Evolutionary conservation across 1,140 invertebrate species (phyloP), one percentile per base, ranked within the genome.

Genomic region (Proales similis): DNA sequence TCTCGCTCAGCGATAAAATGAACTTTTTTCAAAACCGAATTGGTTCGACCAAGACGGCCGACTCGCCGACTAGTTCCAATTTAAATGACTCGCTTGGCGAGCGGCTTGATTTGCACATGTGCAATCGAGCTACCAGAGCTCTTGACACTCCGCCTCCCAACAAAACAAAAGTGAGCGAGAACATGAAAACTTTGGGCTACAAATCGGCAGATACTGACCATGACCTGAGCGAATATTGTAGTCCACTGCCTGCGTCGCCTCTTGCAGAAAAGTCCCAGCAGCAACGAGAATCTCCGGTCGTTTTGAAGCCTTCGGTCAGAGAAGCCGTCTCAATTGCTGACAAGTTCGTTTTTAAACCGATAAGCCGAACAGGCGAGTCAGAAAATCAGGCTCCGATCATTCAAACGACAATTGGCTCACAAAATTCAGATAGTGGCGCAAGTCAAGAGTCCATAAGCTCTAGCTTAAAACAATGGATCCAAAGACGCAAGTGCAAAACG

Each of bases 1-100:
- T 57, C 32, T 42, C 33, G 12, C 39, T 14, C 12, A 26, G 45
- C 39, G 51, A 57, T 42, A 19, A 42, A 2, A 29, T 42, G 12
- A 57, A 57, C 20, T 30, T 57, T 24, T 57, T 57, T 14, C 36
- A 57, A 36, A 57, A 57, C 30, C 51, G 45, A 6, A 57, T 57
- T 42, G 51, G 51, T 11, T 11, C 32, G 29, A 38, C 38, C 17
- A 53, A 14, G 7, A 14, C 17, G 14, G n/a, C n/a, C n/a, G n/a
- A n/a, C n/a, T 9, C 9, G 9, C 33, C 33, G 14, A 36, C 9
- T 9, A 36, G 14, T 14, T 9, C 33, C 9, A 36, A 9, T 36
- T 36, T 36, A 2, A 19, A 57, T 27, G 32, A 22, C 45, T 42
- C 51, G 20, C 45, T 57, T 26, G 14, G 22, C 2, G 45, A 24